phyloP scores from a whole-genome alignment of 2,888 invertebrate species.

The Omphaloscelis lunosa region DNA sequence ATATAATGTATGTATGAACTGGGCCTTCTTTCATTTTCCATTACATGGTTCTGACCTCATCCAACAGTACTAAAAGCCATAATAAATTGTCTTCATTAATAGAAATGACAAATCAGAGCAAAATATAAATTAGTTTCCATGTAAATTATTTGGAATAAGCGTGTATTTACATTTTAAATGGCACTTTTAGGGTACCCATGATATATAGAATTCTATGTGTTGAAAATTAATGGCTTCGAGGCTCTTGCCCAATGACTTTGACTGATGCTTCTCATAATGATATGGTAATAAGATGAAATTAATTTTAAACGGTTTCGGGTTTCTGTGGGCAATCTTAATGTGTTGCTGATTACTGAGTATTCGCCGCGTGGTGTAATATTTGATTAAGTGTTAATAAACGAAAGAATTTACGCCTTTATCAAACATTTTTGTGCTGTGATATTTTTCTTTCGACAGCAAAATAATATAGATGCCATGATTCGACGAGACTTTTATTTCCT shows the following conservation, averaged over 20 bases:
- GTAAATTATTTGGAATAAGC: conserved; percentile 55
- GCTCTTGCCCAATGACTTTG: conserved; percentile 58
- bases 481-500: background rate
- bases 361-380: conserved; percentile 43
- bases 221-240: conserved; percentile 50
- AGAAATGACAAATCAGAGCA: conserved; percentile 66
- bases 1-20: background rate
- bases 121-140: conserved; percentile 62
- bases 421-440: background rate
- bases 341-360: conserved; percentile 52
- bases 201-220: conserved; percentile 48
- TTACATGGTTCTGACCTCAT: conserved; percentile 33
- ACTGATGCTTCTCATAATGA: conserved; percentile 58
- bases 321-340: conserved; percentile 42
- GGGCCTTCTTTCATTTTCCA: conserved; percentile 8
- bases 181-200: conserved; percentile 58
- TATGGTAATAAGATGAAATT: conserved; percentile 63
- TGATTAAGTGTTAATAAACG: conserved; percentile 53
- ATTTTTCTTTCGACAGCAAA: conserved; percentile 1
- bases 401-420: conserved; percentile 22
- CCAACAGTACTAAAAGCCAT: conserved; percentile 34
- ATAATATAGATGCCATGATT: background rate
- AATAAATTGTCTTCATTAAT: conserved; percentile 62
- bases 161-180: conserved; percentile 64
- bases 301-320: conserved; percentile 54